Evolutionary conservation across 2,113 vertebrate genomes (phyloP), one percentile per base, ranked within the genome.

Genomic region (Mormyrus lacerda): DNA sequence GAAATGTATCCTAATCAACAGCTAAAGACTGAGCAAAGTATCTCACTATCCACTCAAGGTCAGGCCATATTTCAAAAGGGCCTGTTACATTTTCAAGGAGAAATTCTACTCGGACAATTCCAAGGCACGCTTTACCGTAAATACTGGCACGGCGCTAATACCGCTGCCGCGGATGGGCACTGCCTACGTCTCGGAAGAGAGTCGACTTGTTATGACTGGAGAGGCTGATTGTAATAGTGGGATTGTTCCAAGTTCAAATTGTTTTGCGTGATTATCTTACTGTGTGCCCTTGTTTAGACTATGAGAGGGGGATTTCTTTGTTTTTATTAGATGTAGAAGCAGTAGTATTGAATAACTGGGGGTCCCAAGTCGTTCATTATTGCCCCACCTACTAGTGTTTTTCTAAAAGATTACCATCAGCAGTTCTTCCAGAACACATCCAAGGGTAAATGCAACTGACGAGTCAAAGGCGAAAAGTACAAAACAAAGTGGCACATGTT

Each of bases 131-230:
- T 88, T 27, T 87, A 82, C 44, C 82, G n/a, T 90, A 89, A 82
- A 84, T 45, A 65, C 69, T 55, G 85, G 90, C 91, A 87, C n/a
- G 84, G 11, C 89, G 84, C 90, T 90, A 50, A 88, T 88, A 89
- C 90, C 87, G 35, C 73, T 42, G 31, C 73, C 0, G 9, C 21
- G 65, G 88, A 87, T 87, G 55, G 89, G 85, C 88, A 82, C 90
- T 24, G 79, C 69, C 84, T 84, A 51, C 76, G 76, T 91, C 90
- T 92, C 85, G 91, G 92, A 95, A 92, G 89, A 79, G 85, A 90
- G 89, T 86, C 31, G 88, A 13, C 91, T 93, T 90, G 92, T 94
- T 94, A 92, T 94, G 94, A 89, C 93, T 94, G 88, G 83, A 1
- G 6, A 8, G 79, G 85, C 91, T 91, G 89, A 94, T 94, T 93